Base-by-base conservation (phyloP, 2,113 vertebrate genomes). In the Chionomys nivalis region DNA sequence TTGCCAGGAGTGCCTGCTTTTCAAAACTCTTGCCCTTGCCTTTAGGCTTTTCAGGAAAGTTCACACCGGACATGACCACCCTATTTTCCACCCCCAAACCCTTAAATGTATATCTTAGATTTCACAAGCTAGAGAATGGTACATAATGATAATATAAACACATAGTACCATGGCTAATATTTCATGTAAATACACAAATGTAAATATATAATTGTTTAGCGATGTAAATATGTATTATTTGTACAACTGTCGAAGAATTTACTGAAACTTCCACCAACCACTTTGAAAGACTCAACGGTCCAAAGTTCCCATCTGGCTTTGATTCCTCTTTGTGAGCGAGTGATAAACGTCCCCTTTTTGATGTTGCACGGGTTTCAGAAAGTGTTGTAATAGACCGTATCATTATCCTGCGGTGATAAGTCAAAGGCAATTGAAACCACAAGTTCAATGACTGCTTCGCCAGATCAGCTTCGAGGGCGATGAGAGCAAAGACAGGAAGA, bases 381-480 rank as follows among this genome's bases (percentile, higher is more conserved):
- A 86, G 58, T 47, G 17, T 72, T 81, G 47, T 63, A 89, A 93
- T 70, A 49, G 17, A n/a, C 13, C 44, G 11, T 81, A 58, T 94
- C 87, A 94, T 44, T 94, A 58, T 87, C 82, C 82, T 42, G 47
- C 39, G 83, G 83, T 70, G 73, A 94, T 83, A 97, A 82, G 66
- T 77, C 28, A 87, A 91, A 97, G 70, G 79, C 39, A 95, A 91
- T 33, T 65, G 65, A 90, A 93, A 89, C 82, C 36, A 65, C 76
- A 92, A 89, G 47, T 75, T 91, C 44, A 87, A 13, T 24, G 52
- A 47, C 83, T 55, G 44, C 77, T 79, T 94, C 87, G 52, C n/a
- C 39, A 79, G 31, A 52, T 83, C 36, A 90, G 47, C 90, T 93
- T 70, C 88, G 65, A 39, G 63, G 33, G 75, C 82, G 9, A 61